Percentiles rank a stretch among this genome's conserved stretches.
Evolutionary conservation across 2,113 vertebrate species (phyloP).

Genomic region (Stegastes partitus): DNA sequence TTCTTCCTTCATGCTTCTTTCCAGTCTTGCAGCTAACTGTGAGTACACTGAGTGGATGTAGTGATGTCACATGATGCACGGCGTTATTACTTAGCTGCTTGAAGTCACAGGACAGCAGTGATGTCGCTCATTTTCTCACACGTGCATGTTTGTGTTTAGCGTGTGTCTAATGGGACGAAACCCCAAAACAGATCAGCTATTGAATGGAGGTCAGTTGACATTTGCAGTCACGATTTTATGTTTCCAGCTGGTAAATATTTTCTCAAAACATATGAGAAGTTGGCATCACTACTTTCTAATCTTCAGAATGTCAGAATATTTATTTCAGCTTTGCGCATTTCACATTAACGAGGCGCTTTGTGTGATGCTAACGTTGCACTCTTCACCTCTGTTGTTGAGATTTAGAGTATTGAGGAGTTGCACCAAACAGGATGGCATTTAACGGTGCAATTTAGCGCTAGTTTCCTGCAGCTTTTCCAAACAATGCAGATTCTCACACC

Average conservation of each 20-base stretch:
- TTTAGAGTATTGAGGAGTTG: too few relatives aligned
- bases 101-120: conserved; percentile 75
- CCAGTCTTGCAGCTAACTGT: conserved; percentile 48
- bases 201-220: neutral
- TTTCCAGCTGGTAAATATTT: neutral
- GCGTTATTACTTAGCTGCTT: conserved; percentile 59
- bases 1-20: conserved; percentile 10
- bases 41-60: conserved; percentile 56
- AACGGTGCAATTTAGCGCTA: too few relatives aligned
- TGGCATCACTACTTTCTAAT: too few relatives aligned
- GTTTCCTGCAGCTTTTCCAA: too few relatives aligned
- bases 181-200: neutral
- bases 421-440: too few relatives aligned
- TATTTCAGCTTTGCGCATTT: too few relatives aligned
- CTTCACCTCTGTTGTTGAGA: too few relatives aligned
- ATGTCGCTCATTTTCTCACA: conserved; percentile 68
- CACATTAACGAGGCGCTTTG: too few relatives aligned
- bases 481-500: too few relatives aligned
- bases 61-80: conserved; percentile 70
- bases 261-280: too few relatives aligned
- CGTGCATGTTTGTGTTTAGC: conserved; percentile 38
- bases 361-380: too few relatives aligned
- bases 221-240: neutral
- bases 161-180: conserved; percentile 3
- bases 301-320: too few relatives aligned